Base-by-base conservation (phyloP, 2,888 invertebrate genomes). In the Gandaritis pyraliata region DNA sequence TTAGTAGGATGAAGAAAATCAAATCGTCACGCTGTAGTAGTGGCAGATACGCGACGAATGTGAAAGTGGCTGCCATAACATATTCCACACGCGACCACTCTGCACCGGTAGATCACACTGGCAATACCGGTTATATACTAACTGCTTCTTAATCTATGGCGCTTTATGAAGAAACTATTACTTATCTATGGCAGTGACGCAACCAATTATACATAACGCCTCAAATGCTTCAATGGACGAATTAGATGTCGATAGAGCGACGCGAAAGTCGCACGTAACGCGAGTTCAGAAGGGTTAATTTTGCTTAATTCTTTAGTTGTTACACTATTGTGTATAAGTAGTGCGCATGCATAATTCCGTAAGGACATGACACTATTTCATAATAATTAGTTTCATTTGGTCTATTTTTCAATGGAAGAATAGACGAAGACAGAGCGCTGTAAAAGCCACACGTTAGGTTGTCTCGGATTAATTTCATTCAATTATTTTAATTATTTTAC, bases 181-280 rank as follows among this genome's bases (percentile, higher is more conserved):
- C 11, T 16, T 16, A 16, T 43, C 43, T 43, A 43, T 43, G 43
- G 16, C 55, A 23, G 4, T 54, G 90, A 91, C 86, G 91, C 85
- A 90, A 91, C 86, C 86, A 85, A 89, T 89, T 88, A 87, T 85
- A 83, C 83, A 83, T 78, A 82, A 55, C 83, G 77, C 77, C 76
- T 82, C 82, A 79, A 83, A 62, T 82, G 77, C 77, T 76, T 82
- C 82, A 81, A 82, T 83, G 79, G 81, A 75, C 72, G 71, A 76
- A 83, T 80, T 77, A 76, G 78, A 65, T 48, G 18, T 54, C 46
- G 58, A 74, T 68, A 74, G 76, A 74, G 71, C 71, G 68, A 68
- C 77, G 84, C 87, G 87, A 88, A 88, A 88, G 87, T 85, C 73
- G 69, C 51, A 82, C 83, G 82, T 86, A 86, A 86, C 8, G 3